A percentile compares a stretch with the other conserved stretches of the same genome.
phyloP scores from a whole-genome alignment of 2,797 vertebrate species.

The Acridotheres tristis region DNA sequence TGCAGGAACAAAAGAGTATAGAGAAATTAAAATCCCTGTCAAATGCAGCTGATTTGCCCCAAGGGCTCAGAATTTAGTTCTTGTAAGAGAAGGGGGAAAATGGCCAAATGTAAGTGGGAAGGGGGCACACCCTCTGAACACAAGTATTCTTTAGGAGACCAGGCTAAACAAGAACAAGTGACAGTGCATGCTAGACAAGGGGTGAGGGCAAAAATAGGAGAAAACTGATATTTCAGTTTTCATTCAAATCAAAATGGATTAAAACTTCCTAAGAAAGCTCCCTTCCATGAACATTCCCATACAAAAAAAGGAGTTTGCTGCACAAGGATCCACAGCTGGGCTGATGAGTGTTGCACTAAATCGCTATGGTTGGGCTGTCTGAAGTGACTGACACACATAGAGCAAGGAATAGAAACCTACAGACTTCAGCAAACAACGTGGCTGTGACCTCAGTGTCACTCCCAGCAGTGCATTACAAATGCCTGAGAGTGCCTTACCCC shows the following conservation, averaged over 20 bases:
- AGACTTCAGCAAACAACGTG: conserved; percentile 12
- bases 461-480: background rate
- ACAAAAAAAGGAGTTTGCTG: background rate
- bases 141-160: background rate
- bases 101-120: background rate
- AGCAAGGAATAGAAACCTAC: background rate
- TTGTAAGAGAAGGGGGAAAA: background rate
- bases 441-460: background rate
- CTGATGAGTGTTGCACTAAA: background rate
- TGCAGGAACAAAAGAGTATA: background rate
- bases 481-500: background rate
- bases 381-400: background rate
- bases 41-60: background rate
- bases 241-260: background rate
- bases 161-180: background rate
- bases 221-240: background rate
- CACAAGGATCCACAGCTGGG: background rate
- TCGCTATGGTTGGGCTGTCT: background rate
- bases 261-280: background rate
- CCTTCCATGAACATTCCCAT: background rate
- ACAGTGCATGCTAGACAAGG: background rate
- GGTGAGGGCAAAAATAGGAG: background rate
- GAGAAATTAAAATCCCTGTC: background rate
- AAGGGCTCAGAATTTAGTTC: background rate
- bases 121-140: background rate